Percentiles rank a stretch among this genome's conserved stretches.
These are phyloP conservation scores for Shinisaurus crocodilurus DNA, from an alignment of 2,113 vertebrate species.

Conservation along the genomic window DNA sequence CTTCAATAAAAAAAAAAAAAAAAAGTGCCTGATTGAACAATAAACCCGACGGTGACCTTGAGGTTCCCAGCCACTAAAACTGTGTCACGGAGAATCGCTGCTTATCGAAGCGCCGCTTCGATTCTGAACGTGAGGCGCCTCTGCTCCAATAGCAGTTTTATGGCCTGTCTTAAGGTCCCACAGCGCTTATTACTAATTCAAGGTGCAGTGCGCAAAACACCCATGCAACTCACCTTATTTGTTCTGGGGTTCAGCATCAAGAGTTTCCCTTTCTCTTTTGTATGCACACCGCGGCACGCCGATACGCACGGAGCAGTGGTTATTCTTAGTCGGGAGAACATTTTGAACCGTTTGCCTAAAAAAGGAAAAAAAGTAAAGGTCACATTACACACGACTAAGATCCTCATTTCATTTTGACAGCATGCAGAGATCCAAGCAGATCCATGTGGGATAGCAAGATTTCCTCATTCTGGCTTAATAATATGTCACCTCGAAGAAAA, in stretches of 20 bases:
- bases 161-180: not conserved
- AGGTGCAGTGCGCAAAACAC: too few species aligned
- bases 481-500: not conserved
- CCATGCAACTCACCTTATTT: slow-evolving; percentile 86
- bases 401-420: not conserved
- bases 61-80: not conserved
- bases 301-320: slow-evolving; percentile 68
- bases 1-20: slow-evolving; percentile 4
- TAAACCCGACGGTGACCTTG: not conserved
- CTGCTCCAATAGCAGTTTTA: too few species aligned
- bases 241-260: slow-evolving; percentile 96
- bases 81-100: not conserved
- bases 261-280: slow-evolving; percentile 93
- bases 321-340: slow-evolving; percentile 85
- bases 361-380: not conserved
- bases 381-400: not conserved
- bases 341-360: slow-evolving; percentile 69
- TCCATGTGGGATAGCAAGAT: not conserved
- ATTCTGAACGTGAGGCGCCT: not conserved
- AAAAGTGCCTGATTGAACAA: not conserved
- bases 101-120: not conserved
- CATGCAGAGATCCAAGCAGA: too few species aligned
- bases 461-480: not conserved
- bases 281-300: slow-evolving; percentile 80
- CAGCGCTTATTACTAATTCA: accelerated